phyloP scores from a whole-genome alignment of 2,888 invertebrate genomes.

The Hipparchia sbordonii region DNA sequence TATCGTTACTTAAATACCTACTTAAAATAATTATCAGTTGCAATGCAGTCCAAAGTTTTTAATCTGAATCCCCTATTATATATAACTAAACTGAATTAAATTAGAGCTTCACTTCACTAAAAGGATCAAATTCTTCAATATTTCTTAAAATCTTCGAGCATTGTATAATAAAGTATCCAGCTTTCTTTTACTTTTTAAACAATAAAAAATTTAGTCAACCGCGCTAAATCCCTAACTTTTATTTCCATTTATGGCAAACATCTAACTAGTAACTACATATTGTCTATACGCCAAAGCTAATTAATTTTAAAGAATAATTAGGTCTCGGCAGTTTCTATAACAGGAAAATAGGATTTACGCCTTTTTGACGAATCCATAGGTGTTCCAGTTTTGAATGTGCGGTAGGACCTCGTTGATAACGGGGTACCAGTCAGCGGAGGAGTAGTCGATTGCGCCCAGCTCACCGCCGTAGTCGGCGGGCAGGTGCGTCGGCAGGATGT shows the following conservation, averaged over 20 bases:
- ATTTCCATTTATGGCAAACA: conserved; percentile 31
- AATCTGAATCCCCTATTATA: not conserved
- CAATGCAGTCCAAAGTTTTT: not conserved
- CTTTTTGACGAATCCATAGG: conserved; percentile 85
- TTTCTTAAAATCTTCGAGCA: too few relatives aligned
- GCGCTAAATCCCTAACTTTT: not conserved
- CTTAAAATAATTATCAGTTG: not conserved
- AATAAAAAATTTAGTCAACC: not conserved
- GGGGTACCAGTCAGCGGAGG: conserved; percentile 90
- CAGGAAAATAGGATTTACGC: conserved; percentile 47
- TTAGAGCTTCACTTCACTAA: not conserved
- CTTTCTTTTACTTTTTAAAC: not conserved
- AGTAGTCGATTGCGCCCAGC: conserved; percentile 89
- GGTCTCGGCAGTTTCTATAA: not conserved
- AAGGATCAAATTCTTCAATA: not conserved
- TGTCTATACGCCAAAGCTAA: not conserved
- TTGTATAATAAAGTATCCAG: too few relatives aligned
- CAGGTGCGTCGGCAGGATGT: conserved; percentile 85
- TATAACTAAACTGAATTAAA: not conserved
- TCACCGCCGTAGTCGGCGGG: conserved; percentile 91
- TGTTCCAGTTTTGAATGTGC: conserved; percentile 86
- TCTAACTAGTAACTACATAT: conserved; percentile 13
- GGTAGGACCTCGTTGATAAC: conserved; percentile 85
- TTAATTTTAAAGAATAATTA: not conserved
- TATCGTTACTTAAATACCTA: not conserved